Conservation (phyloP, 2,888 invertebrate genomes). For the Panopea generosa region DNA sequence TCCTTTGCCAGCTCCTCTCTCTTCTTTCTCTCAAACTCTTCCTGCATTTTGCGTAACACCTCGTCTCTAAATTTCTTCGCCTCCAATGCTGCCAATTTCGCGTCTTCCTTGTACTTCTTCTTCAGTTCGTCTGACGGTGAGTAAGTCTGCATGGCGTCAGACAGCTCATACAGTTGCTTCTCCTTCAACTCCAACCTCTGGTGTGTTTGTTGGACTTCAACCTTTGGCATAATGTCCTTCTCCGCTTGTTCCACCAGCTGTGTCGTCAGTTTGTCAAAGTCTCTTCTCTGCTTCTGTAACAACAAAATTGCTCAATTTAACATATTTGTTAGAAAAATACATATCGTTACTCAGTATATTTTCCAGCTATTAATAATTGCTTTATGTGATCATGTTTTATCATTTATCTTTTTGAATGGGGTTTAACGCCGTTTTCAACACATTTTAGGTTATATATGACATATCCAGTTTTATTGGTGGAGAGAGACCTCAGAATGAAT, state of each 20-base stretch:
- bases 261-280: slow-evolving; percentile 80
- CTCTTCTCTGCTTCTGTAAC: slow-evolving; percentile 75
- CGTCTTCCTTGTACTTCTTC: slow-evolving; percentile 79
- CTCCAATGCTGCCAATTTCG: slow-evolving; percentile 70
- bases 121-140: slow-evolving; percentile 76
- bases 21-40: slow-evolving; percentile 76
- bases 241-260: slow-evolving; percentile 74
- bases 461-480: too few relatives aligned
- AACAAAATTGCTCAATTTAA: too few relatives aligned
- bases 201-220: slow-evolving; percentile 77
- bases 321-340: not conserved
- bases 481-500: too few relatives aligned
- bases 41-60: slow-evolving; percentile 74
- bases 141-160: slow-evolving; percentile 79
- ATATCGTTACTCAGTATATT: too few relatives aligned
- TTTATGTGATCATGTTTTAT: too few relatives aligned
- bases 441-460: too few relatives aligned
- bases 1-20: slow-evolving; percentile 72
- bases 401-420: too few relatives aligned
- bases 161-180: slow-evolving; percentile 80
- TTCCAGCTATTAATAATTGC: too few relatives aligned
- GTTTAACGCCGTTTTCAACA: too few relatives aligned
- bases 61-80: slow-evolving; percentile 72
- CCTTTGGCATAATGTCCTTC: slow-evolving; percentile 72
- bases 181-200: slow-evolving; percentile 79